These are phyloP conservation scores for Proteles cristata DNA, from an alignment of 2,113 vertebrate species.

Conservation along the genomic window DNA sequence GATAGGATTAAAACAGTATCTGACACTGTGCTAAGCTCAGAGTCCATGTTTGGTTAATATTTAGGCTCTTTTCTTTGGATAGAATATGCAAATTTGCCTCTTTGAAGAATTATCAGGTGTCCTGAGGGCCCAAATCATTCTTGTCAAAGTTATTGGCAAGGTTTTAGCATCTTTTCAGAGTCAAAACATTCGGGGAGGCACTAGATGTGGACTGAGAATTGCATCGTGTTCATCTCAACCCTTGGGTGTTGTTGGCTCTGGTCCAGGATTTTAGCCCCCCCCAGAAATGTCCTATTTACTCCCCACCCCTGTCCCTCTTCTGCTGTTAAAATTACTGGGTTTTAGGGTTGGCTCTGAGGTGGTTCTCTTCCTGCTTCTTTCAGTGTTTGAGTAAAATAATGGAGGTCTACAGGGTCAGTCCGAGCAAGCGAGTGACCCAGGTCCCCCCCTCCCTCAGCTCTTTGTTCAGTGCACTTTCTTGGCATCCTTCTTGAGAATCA, in stretches of 20 bases:
- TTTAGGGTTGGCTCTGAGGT: neutral
- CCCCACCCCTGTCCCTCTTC: accelerated
- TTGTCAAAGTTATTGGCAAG: neutral
- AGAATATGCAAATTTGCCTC: neutral
- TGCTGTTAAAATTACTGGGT: neutral
- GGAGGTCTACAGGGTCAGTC: too few relatives aligned
- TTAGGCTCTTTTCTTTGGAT: neutral
- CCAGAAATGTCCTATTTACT: neutral
- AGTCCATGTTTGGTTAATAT: neutral
- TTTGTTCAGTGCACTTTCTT: neutral
- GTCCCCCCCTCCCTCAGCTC: neutral
- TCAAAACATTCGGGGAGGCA: neutral
- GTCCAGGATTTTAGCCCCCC: neutral
- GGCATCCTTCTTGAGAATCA: neutral
- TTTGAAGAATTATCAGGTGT: neutral
- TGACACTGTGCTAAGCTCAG: neutral
- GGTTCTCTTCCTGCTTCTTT: neutral
- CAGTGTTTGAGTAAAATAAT: neutral
- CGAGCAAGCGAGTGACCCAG: accelerated
- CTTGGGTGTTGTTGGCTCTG: neutral
- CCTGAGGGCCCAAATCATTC: neutral
- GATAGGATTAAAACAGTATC: neutral
- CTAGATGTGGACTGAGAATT: neutral
- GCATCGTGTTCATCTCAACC: neutral
- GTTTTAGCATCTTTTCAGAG: neutral